Conservation (phyloP, 2,888 invertebrate genomes). For the Merodon equestris region DNA sequence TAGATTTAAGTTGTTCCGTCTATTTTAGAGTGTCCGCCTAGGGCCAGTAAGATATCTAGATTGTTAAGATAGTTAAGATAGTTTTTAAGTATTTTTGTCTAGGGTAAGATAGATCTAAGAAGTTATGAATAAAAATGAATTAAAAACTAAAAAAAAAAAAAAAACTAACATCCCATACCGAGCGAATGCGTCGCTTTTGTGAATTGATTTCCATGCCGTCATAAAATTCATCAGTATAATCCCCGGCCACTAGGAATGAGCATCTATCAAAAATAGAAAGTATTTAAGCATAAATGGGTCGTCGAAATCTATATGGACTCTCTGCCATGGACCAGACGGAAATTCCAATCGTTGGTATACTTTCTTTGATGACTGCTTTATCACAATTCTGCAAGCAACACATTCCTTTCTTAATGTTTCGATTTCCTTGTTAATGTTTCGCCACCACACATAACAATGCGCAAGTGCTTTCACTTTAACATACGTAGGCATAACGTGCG, state of each 20-base stretch:
- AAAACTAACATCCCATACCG: too few relatives aligned
- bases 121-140: too few relatives aligned
- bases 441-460: slow-evolving; percentile 25
- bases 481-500: slow-evolving; percentile 5
- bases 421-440: slow-evolving; percentile 25
- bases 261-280: slow-evolving; percentile 21
- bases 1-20: too few relatives aligned
- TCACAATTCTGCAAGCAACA: slow-evolving; percentile 7
- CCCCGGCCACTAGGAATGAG: slow-evolving; percentile 28
- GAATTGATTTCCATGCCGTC: slow-evolving; percentile 7
- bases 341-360: slow-evolving; percentile 16
- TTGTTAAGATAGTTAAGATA: too few relatives aligned
- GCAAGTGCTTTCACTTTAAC: slow-evolving; percentile 33
- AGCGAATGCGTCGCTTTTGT: too few relatives aligned
- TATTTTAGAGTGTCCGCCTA: too few relatives aligned
- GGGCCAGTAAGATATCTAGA: too few relatives aligned
- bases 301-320: slow-evolving; percentile 24
- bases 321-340: slow-evolving; percentile 22
- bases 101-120: too few relatives aligned
- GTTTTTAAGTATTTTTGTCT: too few relatives aligned
- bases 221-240: slow-evolving; percentile 15
- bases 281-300: slow-evolving; percentile 22
- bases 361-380: slow-evolving; percentile 16
- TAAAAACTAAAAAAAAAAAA: too few relatives aligned
- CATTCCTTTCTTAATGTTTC: slow-evolving; percentile 20